Conservation (phyloP, 1,140 invertebrate genomes). For the Apolygus lucorum region DNA sequence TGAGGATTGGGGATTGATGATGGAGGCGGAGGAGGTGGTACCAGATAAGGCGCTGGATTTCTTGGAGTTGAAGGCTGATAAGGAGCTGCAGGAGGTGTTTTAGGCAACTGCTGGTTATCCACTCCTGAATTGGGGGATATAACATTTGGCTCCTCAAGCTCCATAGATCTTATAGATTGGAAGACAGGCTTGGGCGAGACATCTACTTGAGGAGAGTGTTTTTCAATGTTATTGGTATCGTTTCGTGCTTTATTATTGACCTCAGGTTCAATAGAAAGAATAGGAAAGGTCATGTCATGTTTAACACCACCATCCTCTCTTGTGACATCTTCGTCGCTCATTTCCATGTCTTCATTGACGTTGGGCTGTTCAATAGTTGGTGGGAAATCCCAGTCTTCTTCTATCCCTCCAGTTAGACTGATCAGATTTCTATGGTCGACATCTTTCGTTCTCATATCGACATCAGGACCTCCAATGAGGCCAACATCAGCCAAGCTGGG, state of each 20-base stretch:
- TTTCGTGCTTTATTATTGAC: background rate
- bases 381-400: background rate
- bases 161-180: background rate
- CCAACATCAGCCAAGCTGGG: constrained; percentile 50
- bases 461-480: constrained; percentile 14
- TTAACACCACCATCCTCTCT: constrained; percentile 3
- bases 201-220: background rate
- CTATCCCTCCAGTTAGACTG: constrained; percentile 53
- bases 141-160: background rate
- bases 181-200: background rate
- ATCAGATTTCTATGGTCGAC: constrained; percentile 78
- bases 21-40: constrained; percentile 2
- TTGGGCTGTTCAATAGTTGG: constrained; percentile 33
- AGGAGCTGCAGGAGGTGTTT: background rate
- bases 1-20: background rate
- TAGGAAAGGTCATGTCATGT: background rate
- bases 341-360: constrained; percentile 60
- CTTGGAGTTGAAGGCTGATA: background rate
- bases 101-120: background rate
- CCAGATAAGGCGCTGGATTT: background rate
- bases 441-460: constrained; percentile 42
- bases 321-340: constrained; percentile 55
- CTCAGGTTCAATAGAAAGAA: no score
- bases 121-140: background rate
- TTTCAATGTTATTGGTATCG: background rate